These are phyloP conservation scores for Coranthus polyacanthus DNA, from an alignment of 2,797 vertebrate genomes.

Conservation along the genomic window DNA sequence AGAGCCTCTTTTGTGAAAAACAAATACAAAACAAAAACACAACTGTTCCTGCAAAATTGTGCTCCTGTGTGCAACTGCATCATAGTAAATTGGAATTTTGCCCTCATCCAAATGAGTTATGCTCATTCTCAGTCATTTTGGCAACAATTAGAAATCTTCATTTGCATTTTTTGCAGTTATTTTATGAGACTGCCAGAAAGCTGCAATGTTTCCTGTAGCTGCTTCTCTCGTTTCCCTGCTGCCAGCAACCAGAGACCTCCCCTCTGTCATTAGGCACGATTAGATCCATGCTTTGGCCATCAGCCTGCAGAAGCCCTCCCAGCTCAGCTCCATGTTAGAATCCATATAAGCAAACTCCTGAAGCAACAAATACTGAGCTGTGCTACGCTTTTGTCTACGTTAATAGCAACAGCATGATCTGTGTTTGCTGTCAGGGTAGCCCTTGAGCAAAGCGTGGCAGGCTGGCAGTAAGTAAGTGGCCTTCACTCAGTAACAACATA, in stretches of 20 bases:
- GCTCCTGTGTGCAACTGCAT: conserved; percentile 12
- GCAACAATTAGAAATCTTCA: too few relatives aligned
- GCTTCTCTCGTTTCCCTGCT: conserved; percentile 9
- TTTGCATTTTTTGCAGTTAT: too few relatives aligned
- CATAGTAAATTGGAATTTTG: conserved; percentile 29
- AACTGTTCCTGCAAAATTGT: conserved; percentile 30
- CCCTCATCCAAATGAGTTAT: conserved; percentile 17
- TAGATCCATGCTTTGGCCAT: conserved; percentile 32
- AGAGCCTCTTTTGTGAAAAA: too few relatives aligned
- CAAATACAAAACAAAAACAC: conserved; percentile 38
- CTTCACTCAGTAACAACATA: conserved; percentile 32
- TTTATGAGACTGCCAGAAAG: background rate
- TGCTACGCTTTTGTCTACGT: background rate
- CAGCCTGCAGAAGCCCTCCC: conserved; percentile 9
- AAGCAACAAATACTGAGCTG: background rate
- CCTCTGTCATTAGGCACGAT: conserved; percentile 25
- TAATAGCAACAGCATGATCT: conserved; percentile 35
- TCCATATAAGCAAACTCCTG: conserved; percentile 5
- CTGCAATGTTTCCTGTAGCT: too few relatives aligned
- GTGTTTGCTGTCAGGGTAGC: conserved; percentile 24
- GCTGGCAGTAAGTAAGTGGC: too few relatives aligned
- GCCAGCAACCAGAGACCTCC: conserved; percentile 36
- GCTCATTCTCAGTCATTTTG: conserved; percentile 5
- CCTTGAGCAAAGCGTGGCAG: conserved; percentile 24
- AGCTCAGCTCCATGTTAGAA: conserved; percentile 7